These are phyloP conservation scores for Nestor notabilis DNA, from an alignment of 2,113 vertebrate species.

Conservation along the genomic window DNA sequence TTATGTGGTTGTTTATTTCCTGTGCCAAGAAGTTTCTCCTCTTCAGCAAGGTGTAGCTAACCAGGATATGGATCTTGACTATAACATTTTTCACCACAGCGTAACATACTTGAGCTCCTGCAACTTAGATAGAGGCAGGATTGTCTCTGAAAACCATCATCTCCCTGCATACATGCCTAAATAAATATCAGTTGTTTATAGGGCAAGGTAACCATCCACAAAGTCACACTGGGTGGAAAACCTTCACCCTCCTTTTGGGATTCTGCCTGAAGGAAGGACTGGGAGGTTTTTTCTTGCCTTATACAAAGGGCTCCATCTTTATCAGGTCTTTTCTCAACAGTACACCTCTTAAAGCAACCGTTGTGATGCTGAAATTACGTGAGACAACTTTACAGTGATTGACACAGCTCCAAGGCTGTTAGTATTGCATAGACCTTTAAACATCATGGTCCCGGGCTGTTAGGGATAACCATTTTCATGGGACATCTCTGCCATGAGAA, in stretches of 20 bases:
- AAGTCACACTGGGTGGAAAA: background rate
- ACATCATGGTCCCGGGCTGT: background rate
- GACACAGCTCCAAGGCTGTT: background rate
- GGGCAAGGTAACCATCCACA: background rate
- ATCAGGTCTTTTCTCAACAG: too few species aligned
- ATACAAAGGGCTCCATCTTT: background rate
- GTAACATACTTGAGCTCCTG: background rate
- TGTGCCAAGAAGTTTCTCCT: background rate
- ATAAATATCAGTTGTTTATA: background rate
- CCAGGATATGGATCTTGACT: background rate
- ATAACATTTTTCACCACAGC: background rate
- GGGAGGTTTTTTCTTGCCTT: background rate
- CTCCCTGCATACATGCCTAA: background rate
- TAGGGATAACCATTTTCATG: background rate
- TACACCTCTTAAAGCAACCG: too few species aligned
- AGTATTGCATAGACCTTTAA: background rate
- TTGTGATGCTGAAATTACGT: rapidly evolving
- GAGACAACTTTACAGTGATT: rapidly evolving
- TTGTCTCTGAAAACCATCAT: background rate
- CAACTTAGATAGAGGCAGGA: background rate
- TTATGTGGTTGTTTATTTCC: background rate
- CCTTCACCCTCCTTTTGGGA: background rate
- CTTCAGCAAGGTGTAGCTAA: background rate
- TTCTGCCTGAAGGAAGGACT: background rate
- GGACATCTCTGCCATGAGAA: background rate